These are phyloP conservation scores for Cerastoderma edule DNA, from an alignment of 2,888 invertebrate genomes.

Conservation along the genomic window DNA sequence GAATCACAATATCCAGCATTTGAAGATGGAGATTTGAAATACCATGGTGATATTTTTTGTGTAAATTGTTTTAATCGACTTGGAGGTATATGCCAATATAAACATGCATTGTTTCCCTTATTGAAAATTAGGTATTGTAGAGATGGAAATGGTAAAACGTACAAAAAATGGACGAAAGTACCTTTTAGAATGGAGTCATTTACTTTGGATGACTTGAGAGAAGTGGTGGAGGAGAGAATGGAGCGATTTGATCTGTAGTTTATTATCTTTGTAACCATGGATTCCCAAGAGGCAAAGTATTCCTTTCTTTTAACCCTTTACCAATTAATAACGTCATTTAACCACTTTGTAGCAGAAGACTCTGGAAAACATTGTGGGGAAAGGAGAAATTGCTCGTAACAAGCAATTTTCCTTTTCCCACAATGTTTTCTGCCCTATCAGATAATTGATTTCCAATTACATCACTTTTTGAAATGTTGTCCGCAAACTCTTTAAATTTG, in stretches of 20 bases:
- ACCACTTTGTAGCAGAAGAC: no score
- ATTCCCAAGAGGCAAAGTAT: no score
- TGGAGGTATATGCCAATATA: conserved; percentile 51
- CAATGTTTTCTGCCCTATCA: no score
- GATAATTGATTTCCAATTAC: no score
- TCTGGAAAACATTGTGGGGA: no score
- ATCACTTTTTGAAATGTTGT: no score
- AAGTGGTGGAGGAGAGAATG: conserved; percentile 16
- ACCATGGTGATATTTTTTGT: conserved; percentile 48
- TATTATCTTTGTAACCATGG: no score
- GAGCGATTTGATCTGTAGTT: background rate
- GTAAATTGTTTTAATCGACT: conserved; percentile 43
- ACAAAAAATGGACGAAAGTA: conserved; percentile 62
- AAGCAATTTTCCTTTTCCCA: no score
- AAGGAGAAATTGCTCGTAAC: no score
- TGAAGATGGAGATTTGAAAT: conserved; percentile 41
- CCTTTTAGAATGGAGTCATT: conserved; percentile 47
- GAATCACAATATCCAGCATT: conserved; percentile 26
- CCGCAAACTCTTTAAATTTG: no score
- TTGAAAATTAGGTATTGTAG: conserved; percentile 51
- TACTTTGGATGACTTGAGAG: conserved; percentile 41
- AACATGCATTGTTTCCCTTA: conserved; percentile 50
- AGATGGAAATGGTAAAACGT: conserved; percentile 35
- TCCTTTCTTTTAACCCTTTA: no score
- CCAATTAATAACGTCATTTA: no score